Evolutionary conservation across 92 coral and sea anemone genomes (phyloP), one percentile per base, ranked within the genome.

Genomic region (Epizoanthus rinbou): DNA sequence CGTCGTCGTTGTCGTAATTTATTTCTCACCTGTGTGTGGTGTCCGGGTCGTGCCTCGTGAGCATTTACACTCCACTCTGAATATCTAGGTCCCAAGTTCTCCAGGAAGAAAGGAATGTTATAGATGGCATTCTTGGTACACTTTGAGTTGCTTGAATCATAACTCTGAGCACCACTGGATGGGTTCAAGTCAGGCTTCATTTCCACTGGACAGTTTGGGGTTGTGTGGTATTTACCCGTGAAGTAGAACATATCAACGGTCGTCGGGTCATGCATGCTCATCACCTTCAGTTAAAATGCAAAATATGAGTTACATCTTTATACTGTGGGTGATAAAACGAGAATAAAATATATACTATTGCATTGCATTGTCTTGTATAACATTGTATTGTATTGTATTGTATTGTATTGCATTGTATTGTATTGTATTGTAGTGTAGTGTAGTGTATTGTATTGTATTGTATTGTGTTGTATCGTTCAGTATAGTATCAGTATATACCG

Each of bases 41-140:
- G 99, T 14, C 99, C 99, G 0, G 99, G 99, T 66, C 91, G 82
- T 13, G 98, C 93, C 63, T 96, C 99, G 66, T 96, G 99, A 9
- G 99, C 96, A 73, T 90, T 92, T 3, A 88, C 89, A 22, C 96
- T 91, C 94, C 97, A 94, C 78, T 96, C 98, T 1, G 93, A 89
- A 56, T 89, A 94, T 31, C 86, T 89, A 1, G 99, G 98, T n/a
- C 99, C 99, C 18, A 91, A 73, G 39, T 93, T 92, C 66, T 88
- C 84, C 74, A 88, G 76, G 81, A 96, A 96, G 79, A 96, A 96
- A 1, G 99, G 99, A 45, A 96, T 80, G 64, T 73, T 79, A 80
- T 96, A 96, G 25, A 74, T 58, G 28, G 99, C 99, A 47, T 84
- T 88, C 31, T 2, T 71, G 15, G 89, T 53, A 79, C 99, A 96